Conservation (phyloP, 1,140 invertebrate genomes). For the Drosophila bocki region DNA sequence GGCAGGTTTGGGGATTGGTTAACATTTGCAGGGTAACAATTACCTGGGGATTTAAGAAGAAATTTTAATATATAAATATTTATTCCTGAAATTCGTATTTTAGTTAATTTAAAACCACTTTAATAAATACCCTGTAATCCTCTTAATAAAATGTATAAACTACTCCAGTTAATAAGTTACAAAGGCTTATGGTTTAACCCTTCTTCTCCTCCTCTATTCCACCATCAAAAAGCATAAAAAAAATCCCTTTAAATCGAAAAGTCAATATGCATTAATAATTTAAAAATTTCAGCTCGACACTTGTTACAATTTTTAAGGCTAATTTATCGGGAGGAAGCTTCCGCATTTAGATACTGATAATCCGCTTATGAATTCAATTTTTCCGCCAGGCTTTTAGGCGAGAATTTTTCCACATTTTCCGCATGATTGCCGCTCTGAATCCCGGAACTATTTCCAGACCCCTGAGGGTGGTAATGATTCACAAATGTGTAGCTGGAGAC, state of each 20-base stretch:
- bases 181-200: slow-evolving; percentile 17
- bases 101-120: not conserved
- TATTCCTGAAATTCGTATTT: too few species aligned
- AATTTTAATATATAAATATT: too few species aligned
- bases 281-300: slow-evolving; percentile 50
- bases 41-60: too few species aligned
- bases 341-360: slow-evolving; percentile 51
- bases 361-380: slow-evolving; percentile 75
- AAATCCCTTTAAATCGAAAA: slow-evolving; percentile 44
- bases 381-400: slow-evolving; percentile 55
- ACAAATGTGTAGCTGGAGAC: slow-evolving; percentile 54
- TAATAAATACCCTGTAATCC: slow-evolving; percentile 5
- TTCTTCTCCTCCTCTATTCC: not conserved
- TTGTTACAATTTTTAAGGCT: slow-evolving; percentile 79
- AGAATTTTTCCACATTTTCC: slow-evolving; percentile 69
- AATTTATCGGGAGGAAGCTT: slow-evolving; percentile 51
- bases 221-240: not conserved
- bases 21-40: not conserved
- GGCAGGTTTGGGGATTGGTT: slow-evolving; percentile 13
- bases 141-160: slow-evolving; percentile 21
- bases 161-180: slow-evolving; percentile 20
- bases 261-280: slow-evolving; percentile 62
- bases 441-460: slow-evolving; percentile 43
- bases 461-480: slow-evolving; percentile 61
- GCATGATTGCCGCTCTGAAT: slow-evolving; percentile 53